Percentiles rank a stretch among this genome's conserved stretches.
Evolutionary conservation across 2,113 vertebrate species (phyloP).

Genomic region (Entosphenus tridentatus): DNA sequence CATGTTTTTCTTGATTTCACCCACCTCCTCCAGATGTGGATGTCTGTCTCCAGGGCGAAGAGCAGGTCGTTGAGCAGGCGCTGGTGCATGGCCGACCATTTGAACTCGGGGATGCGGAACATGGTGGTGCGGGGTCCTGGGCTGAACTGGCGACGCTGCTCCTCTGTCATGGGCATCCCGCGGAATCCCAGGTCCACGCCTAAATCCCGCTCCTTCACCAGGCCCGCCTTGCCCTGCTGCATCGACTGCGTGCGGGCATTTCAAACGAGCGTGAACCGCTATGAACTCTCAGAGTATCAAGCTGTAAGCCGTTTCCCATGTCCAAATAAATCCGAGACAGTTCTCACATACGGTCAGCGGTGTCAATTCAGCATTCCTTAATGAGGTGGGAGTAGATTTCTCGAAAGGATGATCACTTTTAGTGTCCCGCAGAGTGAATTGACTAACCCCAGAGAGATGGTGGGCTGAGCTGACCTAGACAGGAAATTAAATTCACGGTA

Average conservation of each 20-base stretch:
- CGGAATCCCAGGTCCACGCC: constrained; percentile 82
- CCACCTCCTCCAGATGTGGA: constrained; percentile 95
- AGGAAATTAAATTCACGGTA: too few species aligned
- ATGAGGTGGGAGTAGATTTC: too few species aligned
- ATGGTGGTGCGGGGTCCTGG: constrained; percentile 92
- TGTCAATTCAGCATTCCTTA: too few species aligned
- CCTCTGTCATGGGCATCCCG: constrained; percentile 98
- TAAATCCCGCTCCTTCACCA: constrained; percentile 68
- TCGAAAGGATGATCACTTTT: too few species aligned
- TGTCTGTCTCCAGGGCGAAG: constrained; percentile 87
- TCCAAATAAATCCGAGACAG: too few species aligned
- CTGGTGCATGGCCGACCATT: constrained; percentile 98
- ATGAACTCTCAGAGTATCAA: too few species aligned
- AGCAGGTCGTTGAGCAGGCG: constrained; percentile 76
- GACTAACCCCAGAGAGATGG: too few species aligned
- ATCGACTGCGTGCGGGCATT: neutral
- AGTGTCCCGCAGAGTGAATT: too few species aligned
- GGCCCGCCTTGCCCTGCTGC: constrained; percentile 30
- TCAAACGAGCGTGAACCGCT: too few species aligned
- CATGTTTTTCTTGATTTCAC: constrained; percentile 3
- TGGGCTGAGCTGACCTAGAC: too few species aligned
- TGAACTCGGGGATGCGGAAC: constrained; percentile 98
- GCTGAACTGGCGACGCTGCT: constrained; percentile 86
- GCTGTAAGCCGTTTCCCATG: too few species aligned
- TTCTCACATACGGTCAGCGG: too few species aligned